A percentile compares a stretch with the other conserved stretches of the same genome.
Evolutionary conservation across 92 coral and sea anemone genomes (phyloP).

Genomic region (Diadumene lineata): DNA sequence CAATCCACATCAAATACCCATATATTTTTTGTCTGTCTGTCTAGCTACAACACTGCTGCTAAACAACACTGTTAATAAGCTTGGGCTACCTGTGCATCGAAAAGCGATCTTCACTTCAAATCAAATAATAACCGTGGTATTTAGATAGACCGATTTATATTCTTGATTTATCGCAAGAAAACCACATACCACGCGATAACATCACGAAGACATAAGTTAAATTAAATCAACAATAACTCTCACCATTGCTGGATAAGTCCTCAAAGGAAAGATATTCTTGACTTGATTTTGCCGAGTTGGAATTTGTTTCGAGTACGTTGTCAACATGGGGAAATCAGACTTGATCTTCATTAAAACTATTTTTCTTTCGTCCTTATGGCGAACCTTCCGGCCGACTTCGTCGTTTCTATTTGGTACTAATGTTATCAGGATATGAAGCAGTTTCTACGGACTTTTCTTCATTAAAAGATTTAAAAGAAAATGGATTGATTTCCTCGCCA

Average conservation of each 20-base stretch:
- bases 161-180: not conserved
- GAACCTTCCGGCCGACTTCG: conserved; percentile 4
- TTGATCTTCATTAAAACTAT: conserved; percentile 9
- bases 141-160: not conserved
- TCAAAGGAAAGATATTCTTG: conserved; percentile 4
- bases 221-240: not conserved
- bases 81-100: not conserved
- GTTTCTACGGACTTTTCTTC: conserved; percentile 40
- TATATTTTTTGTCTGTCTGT: too few relatives aligned
- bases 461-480: conserved; percentile 75
- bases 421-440: conserved; percentile 5
- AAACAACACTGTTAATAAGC: not conserved
- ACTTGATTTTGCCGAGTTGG: not conserved
- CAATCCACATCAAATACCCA: too few relatives aligned
- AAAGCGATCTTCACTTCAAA: not conserved
- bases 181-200: not conserved
- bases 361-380: conserved; percentile 24
- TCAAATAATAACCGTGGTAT: not conserved
- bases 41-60: too few relatives aligned
- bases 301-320: conserved; percentile 4
- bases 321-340: conserved; percentile 65
- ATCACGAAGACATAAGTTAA: not conserved
- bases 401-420: conserved; percentile 25
- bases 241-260: conserved; percentile 20
- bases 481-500: conserved; percentile 57